phyloP scores from a whole-genome alignment of 2,113 vertebrate genomes.

The Patagioenas fasciata region DNA sequence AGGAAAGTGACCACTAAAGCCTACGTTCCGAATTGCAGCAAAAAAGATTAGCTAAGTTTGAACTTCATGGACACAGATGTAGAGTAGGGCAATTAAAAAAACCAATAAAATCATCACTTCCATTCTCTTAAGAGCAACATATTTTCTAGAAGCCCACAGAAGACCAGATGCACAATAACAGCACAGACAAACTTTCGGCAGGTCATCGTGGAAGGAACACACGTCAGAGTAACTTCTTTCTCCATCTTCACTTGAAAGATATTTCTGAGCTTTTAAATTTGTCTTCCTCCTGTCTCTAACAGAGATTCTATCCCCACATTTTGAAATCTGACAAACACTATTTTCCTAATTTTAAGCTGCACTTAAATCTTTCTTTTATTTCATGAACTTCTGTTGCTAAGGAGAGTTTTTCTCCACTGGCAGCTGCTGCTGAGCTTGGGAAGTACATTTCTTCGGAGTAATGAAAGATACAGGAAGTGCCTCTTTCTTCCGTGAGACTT shows the following conservation, averaged over 20 bases:
- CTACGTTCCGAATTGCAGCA: background rate
- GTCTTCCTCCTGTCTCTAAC: background rate
- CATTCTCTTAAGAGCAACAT: background rate
- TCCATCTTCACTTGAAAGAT: background rate
- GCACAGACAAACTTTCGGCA: background rate
- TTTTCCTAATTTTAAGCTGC: background rate
- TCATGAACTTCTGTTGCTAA: constrained; percentile 2
- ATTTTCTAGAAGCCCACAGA: background rate
- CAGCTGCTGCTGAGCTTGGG: background rate
- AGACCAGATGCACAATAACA: background rate
- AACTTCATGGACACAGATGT: background rate
- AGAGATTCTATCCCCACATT: background rate
- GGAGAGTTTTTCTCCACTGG: background rate
- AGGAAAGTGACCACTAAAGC: background rate
- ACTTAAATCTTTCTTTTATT: background rate
- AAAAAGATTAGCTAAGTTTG: background rate
- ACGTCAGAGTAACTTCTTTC: background rate
- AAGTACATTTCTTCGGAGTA: background rate
- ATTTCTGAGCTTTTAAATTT: background rate
- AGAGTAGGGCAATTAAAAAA: background rate
- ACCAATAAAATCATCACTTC: background rate
- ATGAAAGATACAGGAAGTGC: background rate
- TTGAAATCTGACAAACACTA: background rate
- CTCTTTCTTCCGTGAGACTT: background rate
- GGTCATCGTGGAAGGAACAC: fast-evolving